Evolutionary conservation across 2,113 vertebrate genomes (phyloP).

Genomic region (Melanerpes formicivorus): DNA sequence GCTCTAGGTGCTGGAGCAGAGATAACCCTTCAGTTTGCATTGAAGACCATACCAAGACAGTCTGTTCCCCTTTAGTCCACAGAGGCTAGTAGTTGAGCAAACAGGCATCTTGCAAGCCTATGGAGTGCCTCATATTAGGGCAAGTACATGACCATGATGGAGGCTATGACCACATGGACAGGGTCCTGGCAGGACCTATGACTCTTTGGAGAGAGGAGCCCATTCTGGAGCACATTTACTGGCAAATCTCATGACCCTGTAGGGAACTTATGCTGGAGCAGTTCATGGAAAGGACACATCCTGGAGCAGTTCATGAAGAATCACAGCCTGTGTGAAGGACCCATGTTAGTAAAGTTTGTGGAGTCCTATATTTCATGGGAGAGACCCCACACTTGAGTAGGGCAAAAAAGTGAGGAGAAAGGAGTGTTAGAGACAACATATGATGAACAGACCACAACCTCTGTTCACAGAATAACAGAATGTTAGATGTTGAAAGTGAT

Average conservation of each 20-base stretch:
- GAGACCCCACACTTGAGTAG: rapidly evolving
- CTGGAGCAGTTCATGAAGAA: not conserved
- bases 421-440: rapidly evolving
- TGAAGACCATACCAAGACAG: not conserved
- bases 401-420: not conserved
- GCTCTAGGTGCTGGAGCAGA: too few species aligned
- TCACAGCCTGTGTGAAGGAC: not conserved
- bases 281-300: not conserved
- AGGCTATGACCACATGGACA: not conserved
- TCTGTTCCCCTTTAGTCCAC: not conserved
- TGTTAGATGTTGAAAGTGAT: too few species aligned
- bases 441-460: not conserved
- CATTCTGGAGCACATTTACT: rapidly evolving
- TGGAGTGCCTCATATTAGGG: too few species aligned
- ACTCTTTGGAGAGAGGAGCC: rapidly evolving
- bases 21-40: rapidly evolving
- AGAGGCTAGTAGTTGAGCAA: too few species aligned
- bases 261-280: rapidly evolving
- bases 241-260: not conserved
- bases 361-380: not conserved
- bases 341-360: rapidly evolving
- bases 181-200: not conserved
- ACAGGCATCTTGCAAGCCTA: too few species aligned
- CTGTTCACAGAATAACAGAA: too few species aligned
- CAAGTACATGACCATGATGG: rapidly evolving